Conservation (phyloP, 1,140 invertebrate species). For the Philopotamus ludificatus region DNA sequence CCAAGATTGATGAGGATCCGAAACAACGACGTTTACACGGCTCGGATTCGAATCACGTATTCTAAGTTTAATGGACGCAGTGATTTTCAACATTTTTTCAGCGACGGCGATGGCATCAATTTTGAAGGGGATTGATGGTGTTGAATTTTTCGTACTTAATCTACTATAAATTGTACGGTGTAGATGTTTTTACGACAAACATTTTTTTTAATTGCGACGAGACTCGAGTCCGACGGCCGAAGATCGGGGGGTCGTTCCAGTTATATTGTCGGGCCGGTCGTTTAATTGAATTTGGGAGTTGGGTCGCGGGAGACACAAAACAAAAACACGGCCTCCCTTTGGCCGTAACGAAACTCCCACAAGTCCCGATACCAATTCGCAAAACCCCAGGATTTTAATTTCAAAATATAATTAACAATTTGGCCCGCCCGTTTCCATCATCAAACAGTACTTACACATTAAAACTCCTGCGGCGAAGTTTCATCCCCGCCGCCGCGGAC, state of each 20-base stretch:
- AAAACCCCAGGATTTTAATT: constrained; percentile 32
- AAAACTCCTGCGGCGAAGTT: neutral
- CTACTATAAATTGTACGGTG: too few species aligned
- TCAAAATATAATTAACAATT: constrained; percentile 34
- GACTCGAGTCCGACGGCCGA: too few species aligned
- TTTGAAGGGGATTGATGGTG: too few species aligned
- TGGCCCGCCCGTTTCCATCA: constrained; percentile 3
- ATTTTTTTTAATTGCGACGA: too few species aligned
- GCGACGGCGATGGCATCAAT: too few species aligned
- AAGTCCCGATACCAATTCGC: neutral
- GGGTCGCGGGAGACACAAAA: constrained; percentile 10
- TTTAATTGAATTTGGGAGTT: constrained; percentile 22
- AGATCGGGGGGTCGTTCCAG: neutral
- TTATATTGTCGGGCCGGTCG: neutral
- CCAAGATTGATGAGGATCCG: constrained; percentile 35
- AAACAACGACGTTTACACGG: constrained; percentile 24
- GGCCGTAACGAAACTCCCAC: neutral
- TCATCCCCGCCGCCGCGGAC: neutral
- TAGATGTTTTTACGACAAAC: too few species aligned
- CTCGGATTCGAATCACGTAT: constrained; percentile 33
- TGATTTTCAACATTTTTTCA: too few species aligned
- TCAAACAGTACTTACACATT: neutral
- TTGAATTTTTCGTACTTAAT: too few species aligned
- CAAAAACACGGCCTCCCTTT: constrained; percentile 29
- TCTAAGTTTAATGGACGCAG: too few species aligned